A percentile compares a stretch with the other conserved stretches of the same genome.
These are phyloP conservation scores for Muscicapa striata DNA, from an alignment of 2,797 vertebrate genomes.

Conservation along the genomic window DNA sequence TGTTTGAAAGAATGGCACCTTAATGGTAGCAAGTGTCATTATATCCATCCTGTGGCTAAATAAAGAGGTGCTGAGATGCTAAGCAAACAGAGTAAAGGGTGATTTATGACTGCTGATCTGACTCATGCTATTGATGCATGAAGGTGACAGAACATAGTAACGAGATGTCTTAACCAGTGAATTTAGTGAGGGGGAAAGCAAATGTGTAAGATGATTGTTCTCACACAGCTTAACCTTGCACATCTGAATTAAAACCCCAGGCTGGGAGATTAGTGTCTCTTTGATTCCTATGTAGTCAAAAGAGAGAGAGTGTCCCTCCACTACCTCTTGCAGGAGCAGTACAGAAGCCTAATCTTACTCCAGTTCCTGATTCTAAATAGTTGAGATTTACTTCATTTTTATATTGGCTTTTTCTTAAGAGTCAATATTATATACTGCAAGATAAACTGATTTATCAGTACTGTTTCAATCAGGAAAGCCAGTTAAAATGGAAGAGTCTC, in stretches of 20 bases:
- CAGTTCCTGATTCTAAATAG: background rate
- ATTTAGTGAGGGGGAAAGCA: background rate
- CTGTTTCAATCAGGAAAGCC: background rate
- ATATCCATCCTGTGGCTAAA: background rate
- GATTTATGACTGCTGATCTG: background rate
- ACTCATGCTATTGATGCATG: background rate
- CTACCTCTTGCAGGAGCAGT: background rate
- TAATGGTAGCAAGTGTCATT: background rate
- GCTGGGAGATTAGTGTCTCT: background rate
- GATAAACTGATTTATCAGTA: background rate
- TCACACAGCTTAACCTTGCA: background rate
- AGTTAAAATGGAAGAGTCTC: background rate
- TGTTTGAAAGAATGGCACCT: background rate
- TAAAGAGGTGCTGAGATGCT: background rate
- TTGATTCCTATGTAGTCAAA: background rate
- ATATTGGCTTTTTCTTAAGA: background rate
- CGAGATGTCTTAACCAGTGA: background rate
- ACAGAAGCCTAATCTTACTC: background rate
- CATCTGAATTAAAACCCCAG: background rate
- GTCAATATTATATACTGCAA: background rate
- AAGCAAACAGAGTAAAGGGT: background rate
- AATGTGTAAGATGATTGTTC: background rate
- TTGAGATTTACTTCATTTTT: background rate
- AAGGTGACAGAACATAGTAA: background rate
- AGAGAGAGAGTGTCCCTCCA: background rate